Evolutionary conservation across 2,888 invertebrate species (phyloP).

Genomic region (Apodemia hepburni): DNA sequence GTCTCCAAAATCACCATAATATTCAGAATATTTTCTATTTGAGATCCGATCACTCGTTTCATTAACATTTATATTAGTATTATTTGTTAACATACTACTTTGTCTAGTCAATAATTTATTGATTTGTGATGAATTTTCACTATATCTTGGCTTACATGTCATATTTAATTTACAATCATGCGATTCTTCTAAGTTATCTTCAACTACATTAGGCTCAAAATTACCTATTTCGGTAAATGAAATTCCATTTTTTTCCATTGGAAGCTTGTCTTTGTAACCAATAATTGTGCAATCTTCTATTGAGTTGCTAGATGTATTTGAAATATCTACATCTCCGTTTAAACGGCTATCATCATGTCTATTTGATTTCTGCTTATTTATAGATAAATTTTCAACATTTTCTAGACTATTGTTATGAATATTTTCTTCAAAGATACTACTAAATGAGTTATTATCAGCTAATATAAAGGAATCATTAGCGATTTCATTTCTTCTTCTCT

Average conservation of each 20-base stretch:
- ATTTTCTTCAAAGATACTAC: constrained; percentile 43
- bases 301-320: neutral
- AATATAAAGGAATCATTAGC: constrained; percentile 49
- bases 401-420: constrained; percentile 42
- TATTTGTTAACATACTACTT: constrained; percentile 34
- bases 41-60: neutral
- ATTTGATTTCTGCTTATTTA: neutral
- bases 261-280: neutral
- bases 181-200: neutral
- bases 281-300: constrained; percentile 20
- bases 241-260: constrained; percentile 18
- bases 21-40: constrained; percentile 1
- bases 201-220: neutral
- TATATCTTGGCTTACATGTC: neutral
- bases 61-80: constrained; percentile 26
- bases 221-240: neutral
- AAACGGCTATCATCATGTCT: neutral
- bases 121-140: constrained; percentile 24
- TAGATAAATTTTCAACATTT: constrained; percentile 13
- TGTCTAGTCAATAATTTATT: constrained; percentile 36
- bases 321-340: neutral
- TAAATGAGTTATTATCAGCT: constrained; percentile 45
- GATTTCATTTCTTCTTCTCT: constrained; percentile 53
- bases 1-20: neutral
- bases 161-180: neutral